phyloP scores from a whole-genome alignment of 2,888 invertebrate species.

The Cremastobaeus sp. region DNA sequence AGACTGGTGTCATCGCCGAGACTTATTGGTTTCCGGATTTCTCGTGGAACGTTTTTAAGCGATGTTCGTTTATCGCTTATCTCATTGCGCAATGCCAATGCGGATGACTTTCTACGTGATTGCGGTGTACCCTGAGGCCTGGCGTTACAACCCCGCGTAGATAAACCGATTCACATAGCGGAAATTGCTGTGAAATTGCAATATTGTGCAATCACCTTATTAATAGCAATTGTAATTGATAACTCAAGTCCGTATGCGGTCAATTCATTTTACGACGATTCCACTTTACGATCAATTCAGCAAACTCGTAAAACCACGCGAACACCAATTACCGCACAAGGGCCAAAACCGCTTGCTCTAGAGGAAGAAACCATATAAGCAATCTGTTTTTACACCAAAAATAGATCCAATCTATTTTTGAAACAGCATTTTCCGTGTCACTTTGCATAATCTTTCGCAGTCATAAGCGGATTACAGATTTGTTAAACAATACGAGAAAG shows the following conservation, averaged over 20 bases:
- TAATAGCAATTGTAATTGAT: too few relatives aligned
- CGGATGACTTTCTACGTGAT: constrained; percentile 54
- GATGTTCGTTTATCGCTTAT: constrained; percentile 48
- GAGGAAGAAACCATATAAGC: too few relatives aligned
- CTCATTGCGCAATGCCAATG: constrained; percentile 29
- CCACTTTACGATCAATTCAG: too few relatives aligned
- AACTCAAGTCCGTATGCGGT: too few relatives aligned
- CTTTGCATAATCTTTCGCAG: constrained; percentile 1
- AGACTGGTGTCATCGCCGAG: constrained; percentile 1
- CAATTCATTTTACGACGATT: too few relatives aligned
- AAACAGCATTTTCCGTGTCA: too few relatives aligned
- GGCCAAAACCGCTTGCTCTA: too few relatives aligned
- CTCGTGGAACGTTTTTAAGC: constrained; percentile 31
- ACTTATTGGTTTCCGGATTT: constrained; percentile 49
- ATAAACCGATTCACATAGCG: constrained; percentile 5
- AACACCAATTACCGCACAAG: too few relatives aligned
- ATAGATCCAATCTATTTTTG: too few relatives aligned
- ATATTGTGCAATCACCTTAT: constrained; percentile 41
- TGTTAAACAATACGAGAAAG: constrained; percentile 35
- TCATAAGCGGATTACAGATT: constrained; percentile 20
- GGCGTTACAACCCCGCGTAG: constrained; percentile 13
- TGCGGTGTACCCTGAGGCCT: constrained; percentile 8
- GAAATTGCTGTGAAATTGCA: constrained; percentile 34
- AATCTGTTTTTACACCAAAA: too few relatives aligned
- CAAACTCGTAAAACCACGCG: too few relatives aligned